Percentiles rank a stretch among this genome's conserved stretches.
Evolutionary conservation across 2,797 vertebrate genomes (phyloP).

Genomic region (Sebastes minor): DNA sequence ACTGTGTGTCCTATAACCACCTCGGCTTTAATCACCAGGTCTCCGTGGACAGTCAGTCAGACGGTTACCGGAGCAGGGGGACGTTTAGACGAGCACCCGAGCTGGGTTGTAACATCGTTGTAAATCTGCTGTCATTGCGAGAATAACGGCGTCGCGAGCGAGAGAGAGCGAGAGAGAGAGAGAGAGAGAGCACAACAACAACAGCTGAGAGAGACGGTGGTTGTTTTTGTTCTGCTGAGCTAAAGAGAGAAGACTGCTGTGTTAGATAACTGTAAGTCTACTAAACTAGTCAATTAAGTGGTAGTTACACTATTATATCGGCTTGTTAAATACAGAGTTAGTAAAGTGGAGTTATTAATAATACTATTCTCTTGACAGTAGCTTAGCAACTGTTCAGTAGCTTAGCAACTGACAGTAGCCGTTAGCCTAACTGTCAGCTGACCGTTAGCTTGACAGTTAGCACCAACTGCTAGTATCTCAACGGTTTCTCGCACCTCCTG

Average conservation of each 20-base stretch:
- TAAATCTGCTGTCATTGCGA: constrained; percentile 75
- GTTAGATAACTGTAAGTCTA: constrained; percentile 77
- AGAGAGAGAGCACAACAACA: constrained; percentile 53
- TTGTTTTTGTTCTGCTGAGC: constrained; percentile 83
- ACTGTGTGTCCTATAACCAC: constrained; percentile 53
- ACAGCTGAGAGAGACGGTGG: constrained; percentile 75
- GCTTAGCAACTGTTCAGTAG: constrained; percentile 65
- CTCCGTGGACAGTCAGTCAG: constrained; percentile 56
- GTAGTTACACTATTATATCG: constrained; percentile 42
- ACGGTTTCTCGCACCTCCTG: constrained; percentile 22
- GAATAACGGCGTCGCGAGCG: constrained; percentile 74
- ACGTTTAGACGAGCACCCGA: constrained; percentile 59
- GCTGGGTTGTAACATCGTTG: constrained; percentile 56
- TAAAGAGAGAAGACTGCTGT: constrained; percentile 68
- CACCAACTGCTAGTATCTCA: constrained; percentile 45
- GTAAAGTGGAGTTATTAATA: constrained; percentile 30
- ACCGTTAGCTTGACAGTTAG: constrained; percentile 55
- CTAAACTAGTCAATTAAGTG: constrained; percentile 57
- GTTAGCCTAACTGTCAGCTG: constrained; percentile 67
- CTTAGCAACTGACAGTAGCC: constrained; percentile 71
- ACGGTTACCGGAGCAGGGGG: constrained; percentile 69
- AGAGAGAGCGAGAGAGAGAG: neutral
- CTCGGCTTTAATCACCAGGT: constrained; percentile 54
- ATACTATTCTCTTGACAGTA: constrained; percentile 67
- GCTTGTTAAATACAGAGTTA: constrained; percentile 33